A percentile compares a stretch with the other conserved stretches of the same genome.
Evolutionary conservation across 1,140 invertebrate genomes (phyloP).

Genomic region (Aphelinus certus): DNA sequence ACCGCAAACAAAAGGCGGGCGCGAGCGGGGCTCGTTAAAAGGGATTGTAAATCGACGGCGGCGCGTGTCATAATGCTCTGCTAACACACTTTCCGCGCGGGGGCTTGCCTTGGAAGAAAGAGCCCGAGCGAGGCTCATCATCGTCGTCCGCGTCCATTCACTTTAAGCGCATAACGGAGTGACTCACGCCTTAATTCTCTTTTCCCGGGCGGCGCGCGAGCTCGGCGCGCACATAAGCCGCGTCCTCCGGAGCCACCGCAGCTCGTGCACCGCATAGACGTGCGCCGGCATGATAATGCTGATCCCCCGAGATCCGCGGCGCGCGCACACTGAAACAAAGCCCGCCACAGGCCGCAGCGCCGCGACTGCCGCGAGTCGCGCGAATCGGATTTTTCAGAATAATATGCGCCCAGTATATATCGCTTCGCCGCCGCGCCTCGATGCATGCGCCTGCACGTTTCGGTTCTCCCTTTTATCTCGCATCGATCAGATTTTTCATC

Average conservation of each 20-base stretch:
- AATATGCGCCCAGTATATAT: background rate
- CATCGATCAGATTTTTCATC: no score
- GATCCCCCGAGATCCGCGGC: no score
- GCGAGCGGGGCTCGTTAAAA: slow-evolving; percentile 13
- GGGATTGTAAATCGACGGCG: slow-evolving; percentile 3
- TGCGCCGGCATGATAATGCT: no score
- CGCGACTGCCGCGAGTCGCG: no score
- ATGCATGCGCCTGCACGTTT: background rate
- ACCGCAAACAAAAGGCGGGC: background rate
- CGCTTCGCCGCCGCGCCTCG: slow-evolving; percentile 3
- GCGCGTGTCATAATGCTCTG: slow-evolving; percentile 11
- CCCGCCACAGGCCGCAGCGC: no score
- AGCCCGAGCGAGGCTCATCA: background rate
- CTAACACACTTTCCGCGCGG: slow-evolving; percentile 13
- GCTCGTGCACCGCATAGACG: no score
- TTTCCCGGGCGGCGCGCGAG: background rate
- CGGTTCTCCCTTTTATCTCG: no score
- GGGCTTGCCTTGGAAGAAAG: background rate
- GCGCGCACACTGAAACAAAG: no score
- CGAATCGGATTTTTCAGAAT: no score
- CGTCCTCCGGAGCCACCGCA: no score
- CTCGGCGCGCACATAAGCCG: no score
- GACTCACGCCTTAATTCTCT: background rate
- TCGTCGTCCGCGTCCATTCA: background rate
- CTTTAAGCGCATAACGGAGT: background rate